Evolutionary conservation across 2,113 vertebrate genomes (phyloP).

Genomic region (Callionymus lyra): DNA sequence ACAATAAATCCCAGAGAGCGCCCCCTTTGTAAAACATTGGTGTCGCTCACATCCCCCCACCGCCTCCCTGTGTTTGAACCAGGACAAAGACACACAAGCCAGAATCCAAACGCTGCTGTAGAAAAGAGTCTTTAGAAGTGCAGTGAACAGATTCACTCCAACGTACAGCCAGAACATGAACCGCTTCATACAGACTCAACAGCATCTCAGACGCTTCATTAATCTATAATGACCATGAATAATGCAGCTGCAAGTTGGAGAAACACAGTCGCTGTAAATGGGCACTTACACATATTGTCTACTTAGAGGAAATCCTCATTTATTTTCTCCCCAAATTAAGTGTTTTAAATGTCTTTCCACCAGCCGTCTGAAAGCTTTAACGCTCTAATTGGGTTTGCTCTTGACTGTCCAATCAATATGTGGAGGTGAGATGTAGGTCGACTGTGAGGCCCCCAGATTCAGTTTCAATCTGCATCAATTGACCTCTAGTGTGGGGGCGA

Average conservation of each 20-base stretch:
- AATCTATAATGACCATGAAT: slow-evolving; percentile 30
- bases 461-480: too few species aligned
- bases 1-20: slow-evolving; percentile 20
- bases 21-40: too few species aligned
- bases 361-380: neutral
- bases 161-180: neutral
- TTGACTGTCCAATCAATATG: slow-evolving; percentile 1
- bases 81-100: slow-evolving; percentile 39
- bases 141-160: slow-evolving; percentile 1
- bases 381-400: neutral
- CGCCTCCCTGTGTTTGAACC: slow-evolving; percentile 8
- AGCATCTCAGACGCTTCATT: slow-evolving; percentile 17
- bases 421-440: neutral
- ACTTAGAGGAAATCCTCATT: too few species aligned
- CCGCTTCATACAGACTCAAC: too few species aligned
- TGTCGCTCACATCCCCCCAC: slow-evolving; percentile 11
- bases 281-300: neutral
- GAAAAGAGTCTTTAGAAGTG: neutral
- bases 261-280: neutral
- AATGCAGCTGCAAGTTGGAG: slow-evolving; percentile 8
- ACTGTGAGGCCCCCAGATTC: slow-evolving; percentile 1
- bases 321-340: neutral
- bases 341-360: too few species aligned
- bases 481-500: neutral
- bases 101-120: slow-evolving; percentile 2